Evolutionary conservation across 2,797 vertebrate species (phyloP), one percentile per base, ranked within the genome.

Genomic region (Phalloptychus januarius): DNA sequence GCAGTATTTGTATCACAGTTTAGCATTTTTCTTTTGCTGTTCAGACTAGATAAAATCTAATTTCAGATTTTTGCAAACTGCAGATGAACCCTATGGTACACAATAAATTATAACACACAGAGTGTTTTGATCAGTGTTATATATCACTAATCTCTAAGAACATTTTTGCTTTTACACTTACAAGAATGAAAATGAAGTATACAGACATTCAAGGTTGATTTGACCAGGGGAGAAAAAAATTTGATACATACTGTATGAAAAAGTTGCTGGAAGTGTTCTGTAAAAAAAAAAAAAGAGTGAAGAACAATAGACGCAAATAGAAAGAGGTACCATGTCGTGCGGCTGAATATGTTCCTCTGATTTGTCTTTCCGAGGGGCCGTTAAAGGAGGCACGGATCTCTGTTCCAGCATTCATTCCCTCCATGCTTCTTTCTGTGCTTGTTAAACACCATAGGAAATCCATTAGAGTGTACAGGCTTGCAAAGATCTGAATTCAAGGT

Each of bases 371-470:
- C 5, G 1, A 36, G 56, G 44, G 40, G 74, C 69, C 82, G 54
- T 78, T 81, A 42, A 78, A 81, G 42, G 61, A 83, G 75, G 45
- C 80, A 45, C 2, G 54, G 46, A n/a, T 77, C 72, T 83, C 58
- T 38, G 38, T 78, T 82, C 71, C 85, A 8, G 36, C 71, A 0
- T 61, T 48, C 58, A 65, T 72, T 74, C 58, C 40, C 74, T 79
- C 75, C 78, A 50, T 38, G 82, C 75, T 58, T 69, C 69, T 78
- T 44, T 67, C 80, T 16, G 13, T 79, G 84, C 90, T 91, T 94
- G 90, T 91, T 90, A 89, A 91, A 89, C 83, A 75, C 91, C 25
- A 45, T 88, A 54, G 90, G 90, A 82, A 76, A 88, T 91, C 91
- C 88, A 91, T 92, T 92, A 92, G 80, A 25, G 16, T 84, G 52